Conservation (phyloP, 1,140 invertebrate species). For the Panonychus citri region DNA sequence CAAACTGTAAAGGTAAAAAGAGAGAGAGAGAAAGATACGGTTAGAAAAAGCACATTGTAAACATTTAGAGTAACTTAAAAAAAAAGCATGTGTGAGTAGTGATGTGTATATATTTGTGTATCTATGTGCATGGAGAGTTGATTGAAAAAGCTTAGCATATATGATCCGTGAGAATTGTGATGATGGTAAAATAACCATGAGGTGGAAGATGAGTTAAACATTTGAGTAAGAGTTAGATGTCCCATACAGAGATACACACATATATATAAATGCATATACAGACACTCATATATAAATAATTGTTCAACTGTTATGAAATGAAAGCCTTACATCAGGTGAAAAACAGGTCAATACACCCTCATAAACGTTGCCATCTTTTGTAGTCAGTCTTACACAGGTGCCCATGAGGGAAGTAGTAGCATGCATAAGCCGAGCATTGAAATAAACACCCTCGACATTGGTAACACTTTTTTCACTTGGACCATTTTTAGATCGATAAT, state of each 20-base stretch:
- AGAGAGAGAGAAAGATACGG: background rate
- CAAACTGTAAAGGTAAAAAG: background rate
- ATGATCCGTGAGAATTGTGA: background rate
- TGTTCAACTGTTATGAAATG: background rate
- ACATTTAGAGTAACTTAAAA: background rate
- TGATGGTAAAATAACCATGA: background rate
- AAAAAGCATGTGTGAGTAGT: background rate
- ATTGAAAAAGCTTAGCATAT: background rate
- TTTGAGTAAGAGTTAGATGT: background rate
- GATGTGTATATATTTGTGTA: background rate
- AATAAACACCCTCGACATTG: constrained; percentile 47
- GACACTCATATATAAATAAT: constrained; percentile 1
- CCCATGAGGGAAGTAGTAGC: constrained; percentile 54
- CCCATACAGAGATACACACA: background rate
- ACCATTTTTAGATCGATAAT: too few species aligned
- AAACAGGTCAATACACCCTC: constrained; percentile 68
- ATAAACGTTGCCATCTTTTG: constrained; percentile 44
- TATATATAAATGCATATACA: background rate
- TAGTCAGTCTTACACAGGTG: constrained; percentile 40
- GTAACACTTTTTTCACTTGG: too few species aligned
- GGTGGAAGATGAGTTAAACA: background rate
- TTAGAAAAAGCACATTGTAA: background rate
- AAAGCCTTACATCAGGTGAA: constrained; percentile 32
- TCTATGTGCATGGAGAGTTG: background rate
- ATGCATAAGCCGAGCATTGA: constrained; percentile 64